Evolutionary conservation across 2,113 vertebrate species (phyloP).

Genomic region (Centrocercus urophasianus): DNA sequence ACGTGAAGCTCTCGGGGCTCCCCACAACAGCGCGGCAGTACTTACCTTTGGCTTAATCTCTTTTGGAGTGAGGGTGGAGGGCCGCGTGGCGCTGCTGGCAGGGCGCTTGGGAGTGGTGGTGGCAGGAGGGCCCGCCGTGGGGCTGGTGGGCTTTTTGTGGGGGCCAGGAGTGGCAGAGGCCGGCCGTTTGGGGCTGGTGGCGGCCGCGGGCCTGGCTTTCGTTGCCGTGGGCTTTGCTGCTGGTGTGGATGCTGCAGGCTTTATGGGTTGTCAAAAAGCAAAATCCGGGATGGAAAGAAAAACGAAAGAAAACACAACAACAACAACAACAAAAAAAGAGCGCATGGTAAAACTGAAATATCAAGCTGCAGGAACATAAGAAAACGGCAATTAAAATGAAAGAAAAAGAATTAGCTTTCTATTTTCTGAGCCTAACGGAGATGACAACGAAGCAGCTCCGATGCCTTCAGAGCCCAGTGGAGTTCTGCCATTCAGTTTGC

Average conservation of each 20-base stretch:
- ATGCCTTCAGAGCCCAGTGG: rapidly evolving
- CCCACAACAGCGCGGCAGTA: neutral
- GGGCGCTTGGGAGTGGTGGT: conserved; percentile 77
- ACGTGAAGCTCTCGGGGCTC: rapidly evolving
- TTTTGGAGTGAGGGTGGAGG: conserved; percentile 75
- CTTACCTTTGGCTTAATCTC: conserved; percentile 89
- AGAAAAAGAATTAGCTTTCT: conserved; percentile 38
- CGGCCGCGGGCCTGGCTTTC: conserved; percentile 78
- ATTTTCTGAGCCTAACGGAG: conserved; percentile 71
- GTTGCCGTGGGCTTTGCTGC: conserved; percentile 76
- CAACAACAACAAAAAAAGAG: conserved; percentile 75
- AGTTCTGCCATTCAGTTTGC: neutral
- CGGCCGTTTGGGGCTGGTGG: conserved; percentile 79
- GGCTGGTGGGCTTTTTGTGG: conserved; percentile 86
- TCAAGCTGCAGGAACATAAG: conserved; percentile 51
- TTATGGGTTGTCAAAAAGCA: conserved; percentile 60
- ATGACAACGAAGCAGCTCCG: rapidly evolving
- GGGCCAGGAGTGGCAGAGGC: conserved; percentile 70
- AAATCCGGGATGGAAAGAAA: conserved; percentile 60
- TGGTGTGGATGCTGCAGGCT: conserved; percentile 78
- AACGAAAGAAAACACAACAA: conserved; percentile 69
- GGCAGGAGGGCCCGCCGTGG: conserved; percentile 68
- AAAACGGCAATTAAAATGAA: conserved; percentile 46
- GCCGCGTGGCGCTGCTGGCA: conserved; percentile 40
- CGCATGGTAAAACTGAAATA: conserved; percentile 71